Conservation (phyloP, 1,140 invertebrate species). For the Drosophila kepulauana region DNA sequence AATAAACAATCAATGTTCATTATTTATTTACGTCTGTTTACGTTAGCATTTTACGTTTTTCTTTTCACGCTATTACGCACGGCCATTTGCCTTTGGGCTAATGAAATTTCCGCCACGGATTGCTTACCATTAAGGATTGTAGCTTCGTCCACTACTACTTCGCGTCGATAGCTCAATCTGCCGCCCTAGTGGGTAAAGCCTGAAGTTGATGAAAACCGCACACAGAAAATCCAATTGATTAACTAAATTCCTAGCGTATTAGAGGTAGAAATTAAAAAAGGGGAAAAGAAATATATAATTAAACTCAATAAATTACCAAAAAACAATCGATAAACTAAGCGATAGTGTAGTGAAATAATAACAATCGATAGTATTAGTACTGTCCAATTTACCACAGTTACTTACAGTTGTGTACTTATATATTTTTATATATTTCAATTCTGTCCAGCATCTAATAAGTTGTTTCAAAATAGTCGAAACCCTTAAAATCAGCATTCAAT, state of each 20-base stretch:
- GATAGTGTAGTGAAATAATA: no score
- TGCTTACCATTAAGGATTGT: conserved; percentile 50
- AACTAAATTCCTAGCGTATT: conserved; percentile 34
- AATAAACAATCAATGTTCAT: conserved; percentile 82
- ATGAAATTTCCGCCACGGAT: conserved; percentile 65
- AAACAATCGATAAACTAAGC: not conserved
- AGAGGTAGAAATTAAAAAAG: conserved; percentile 27
- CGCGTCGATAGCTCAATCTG: conserved; percentile 14
- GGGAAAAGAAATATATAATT: not conserved
- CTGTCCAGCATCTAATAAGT: no score
- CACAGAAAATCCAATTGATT: conserved; percentile 48
- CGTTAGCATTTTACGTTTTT: conserved; percentile 64
- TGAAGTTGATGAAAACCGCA: conserved; percentile 36
- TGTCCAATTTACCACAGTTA: no score
- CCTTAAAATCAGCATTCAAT: no score
- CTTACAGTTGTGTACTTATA: no score
- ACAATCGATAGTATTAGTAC: no score
- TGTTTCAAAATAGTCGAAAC: no score
- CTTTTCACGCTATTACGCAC: conserved; percentile 67
- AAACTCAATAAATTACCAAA: not conserved
- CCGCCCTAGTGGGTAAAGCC: not conserved
- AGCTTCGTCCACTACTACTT: conserved; percentile 22
- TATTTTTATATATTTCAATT: no score
- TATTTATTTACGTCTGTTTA: conserved; percentile 79
- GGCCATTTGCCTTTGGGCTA: conserved; percentile 61